These are phyloP conservation scores for Lateolabrax maculatus DNA, from an alignment of 2,797 vertebrate species.

Conservation along the genomic window DNA sequence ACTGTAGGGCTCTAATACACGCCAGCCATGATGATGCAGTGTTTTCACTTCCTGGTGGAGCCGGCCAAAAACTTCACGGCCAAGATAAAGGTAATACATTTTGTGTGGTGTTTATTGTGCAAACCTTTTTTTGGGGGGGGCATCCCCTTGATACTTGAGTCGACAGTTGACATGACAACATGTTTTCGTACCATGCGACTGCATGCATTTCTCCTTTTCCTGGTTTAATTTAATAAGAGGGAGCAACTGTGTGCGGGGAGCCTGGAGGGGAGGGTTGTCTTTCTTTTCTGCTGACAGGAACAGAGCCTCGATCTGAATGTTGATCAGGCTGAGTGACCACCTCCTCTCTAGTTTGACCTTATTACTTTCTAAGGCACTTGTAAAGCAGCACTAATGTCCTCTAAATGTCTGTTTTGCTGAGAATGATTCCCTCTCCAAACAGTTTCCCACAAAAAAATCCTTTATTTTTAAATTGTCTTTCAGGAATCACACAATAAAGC, in stretches of 20 bases:
- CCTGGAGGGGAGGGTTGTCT: conserved; percentile 10
- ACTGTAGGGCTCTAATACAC: conserved; percentile 29
- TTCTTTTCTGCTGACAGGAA: conserved; percentile 50
- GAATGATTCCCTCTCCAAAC: not conserved
- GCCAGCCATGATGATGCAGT: conserved; percentile 85
- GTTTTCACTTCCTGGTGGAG: conserved; percentile 88
- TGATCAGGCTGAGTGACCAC: conserved; percentile 56
- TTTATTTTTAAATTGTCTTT: not conserved
- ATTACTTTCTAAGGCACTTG: conserved; percentile 42
- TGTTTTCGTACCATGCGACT: conserved; percentile 9
- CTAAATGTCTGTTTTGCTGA: conserved; percentile 2
- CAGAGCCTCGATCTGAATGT: conserved; percentile 67
- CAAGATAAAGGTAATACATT: conserved; percentile 83
- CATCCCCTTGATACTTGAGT: conserved; percentile 36
- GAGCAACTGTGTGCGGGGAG: not conserved
- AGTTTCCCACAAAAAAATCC: not conserved
- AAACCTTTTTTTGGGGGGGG: conserved; percentile 36
- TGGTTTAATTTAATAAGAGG: conserved; percentile 16
- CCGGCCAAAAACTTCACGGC: conserved; percentile 85
- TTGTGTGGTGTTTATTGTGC: conserved; percentile 36
- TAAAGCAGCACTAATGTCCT: conserved; percentile 22
- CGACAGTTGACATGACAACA: conserved; percentile 25
- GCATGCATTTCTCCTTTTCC: not conserved
- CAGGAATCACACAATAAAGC: conserved; percentile 83
- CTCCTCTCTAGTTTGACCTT: conserved; percentile 39